Base-by-base conservation (phyloP, 2,888 invertebrate genomes). In the Helleia helle region DNA sequence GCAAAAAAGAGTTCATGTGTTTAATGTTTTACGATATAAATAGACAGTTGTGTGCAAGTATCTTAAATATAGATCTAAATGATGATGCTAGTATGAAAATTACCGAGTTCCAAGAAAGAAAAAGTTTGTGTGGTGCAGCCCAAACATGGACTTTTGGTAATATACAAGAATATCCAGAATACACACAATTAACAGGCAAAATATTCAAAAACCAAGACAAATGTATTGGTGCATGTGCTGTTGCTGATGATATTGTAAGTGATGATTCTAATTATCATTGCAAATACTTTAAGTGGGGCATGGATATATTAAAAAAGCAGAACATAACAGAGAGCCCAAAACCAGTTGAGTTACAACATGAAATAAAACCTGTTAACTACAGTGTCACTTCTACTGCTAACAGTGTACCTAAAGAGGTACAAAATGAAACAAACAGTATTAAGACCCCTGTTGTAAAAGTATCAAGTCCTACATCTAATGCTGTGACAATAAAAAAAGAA, bases 21-120 rank as follows among this genome's bases (percentile, higher is more conserved):
- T 56, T 75, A 46, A 63, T 79, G 50, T 81, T 77, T 50, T 79
- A 69, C 43, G 81, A 83, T 34, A 79, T 81, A 49, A 80, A 65
- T 50, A 59, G 37, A 41, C 74, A 71, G 44, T 57, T 84, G 4
- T 84, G 81, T 50, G 42, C 50, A 36, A 48, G 40, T 25, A 25
- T 44, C 1, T 52, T 57, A 1, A 65, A 65, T 37, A 36, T 71
- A 18, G 43, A 53, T 1, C 36, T 71, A 7, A 55, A 45, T 22
- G 55, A 64, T 2, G 64, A 71, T 36, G 62, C 56, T 36, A 44
- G 51, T 6, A 36, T 43, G 1, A 59, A 62, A 54, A 52, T 73
- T 31, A 58, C 56, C 1, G 55, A 61, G 34, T 52, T 54, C 37
- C 62, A 67, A 34, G 59, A 70, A 44, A 54, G 71, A 4, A 54